These are phyloP conservation scores for Neodiprion lecontei DNA, from an alignment of 1,140 invertebrate genomes.

Conservation along the genomic window DNA sequence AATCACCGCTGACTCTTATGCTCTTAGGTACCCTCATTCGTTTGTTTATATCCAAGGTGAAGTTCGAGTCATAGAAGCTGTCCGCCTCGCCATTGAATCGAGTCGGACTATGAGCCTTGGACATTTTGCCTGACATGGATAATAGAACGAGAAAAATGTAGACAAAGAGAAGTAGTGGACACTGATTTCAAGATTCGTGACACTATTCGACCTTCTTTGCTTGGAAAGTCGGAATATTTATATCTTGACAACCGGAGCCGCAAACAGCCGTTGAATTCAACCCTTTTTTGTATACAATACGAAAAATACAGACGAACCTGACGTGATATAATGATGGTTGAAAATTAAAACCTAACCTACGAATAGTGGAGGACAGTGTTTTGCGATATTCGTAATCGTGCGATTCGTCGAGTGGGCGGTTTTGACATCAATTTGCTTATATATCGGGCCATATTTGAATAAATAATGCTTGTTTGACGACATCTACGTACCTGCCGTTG, in stretches of 20 bases:
- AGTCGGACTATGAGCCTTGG: slow-evolving; percentile 66
- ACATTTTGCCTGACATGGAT: slow-evolving; percentile 56
- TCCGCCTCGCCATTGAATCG: slow-evolving; percentile 69
- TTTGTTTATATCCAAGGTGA: slow-evolving; percentile 75
- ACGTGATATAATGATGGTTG: background rate
- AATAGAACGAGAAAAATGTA: background rate
- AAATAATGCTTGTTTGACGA: background rate
- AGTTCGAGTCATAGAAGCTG: slow-evolving; percentile 73
- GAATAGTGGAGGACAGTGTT: background rate
- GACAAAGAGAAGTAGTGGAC: background rate
- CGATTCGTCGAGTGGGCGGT: background rate
- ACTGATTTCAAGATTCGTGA: background rate
- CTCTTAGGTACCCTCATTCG: slow-evolving; percentile 82
- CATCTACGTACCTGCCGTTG: background rate
- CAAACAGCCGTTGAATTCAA: background rate
- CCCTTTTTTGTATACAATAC: background rate
- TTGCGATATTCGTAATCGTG: background rate
- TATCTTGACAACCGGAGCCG: background rate
- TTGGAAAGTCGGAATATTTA: background rate
- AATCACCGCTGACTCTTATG: slow-evolving; percentile 75
- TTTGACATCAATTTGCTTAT: background rate
- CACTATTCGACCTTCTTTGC: background rate
- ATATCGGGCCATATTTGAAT: background rate
- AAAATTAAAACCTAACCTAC: background rate
- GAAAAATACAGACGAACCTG: background rate